Percentiles rank a stretch among this genome's conserved stretches.
These are phyloP conservation scores for Chaetorhynchus papuensis DNA, from an alignment of 2,113 vertebrate species.

Conservation along the genomic window DNA sequence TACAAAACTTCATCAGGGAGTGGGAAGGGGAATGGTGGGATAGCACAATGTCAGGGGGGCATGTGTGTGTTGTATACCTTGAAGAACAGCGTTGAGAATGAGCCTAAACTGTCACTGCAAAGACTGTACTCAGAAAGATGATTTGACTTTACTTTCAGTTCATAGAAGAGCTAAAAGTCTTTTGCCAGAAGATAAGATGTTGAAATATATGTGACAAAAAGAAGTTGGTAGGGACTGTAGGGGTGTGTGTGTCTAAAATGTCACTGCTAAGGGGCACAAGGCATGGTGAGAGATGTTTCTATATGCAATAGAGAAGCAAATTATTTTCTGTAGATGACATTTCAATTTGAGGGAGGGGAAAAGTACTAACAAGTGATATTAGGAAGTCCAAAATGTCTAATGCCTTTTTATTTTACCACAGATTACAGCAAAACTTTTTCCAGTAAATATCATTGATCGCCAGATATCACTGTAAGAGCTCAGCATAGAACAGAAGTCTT, in stretches of 20 bases:
- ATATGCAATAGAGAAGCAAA: background rate
- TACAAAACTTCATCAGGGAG: background rate
- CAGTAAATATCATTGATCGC: background rate
- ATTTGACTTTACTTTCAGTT: background rate
- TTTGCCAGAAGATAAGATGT: background rate
- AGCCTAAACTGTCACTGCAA: background rate
- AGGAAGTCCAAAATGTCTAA: background rate
- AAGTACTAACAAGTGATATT: background rate
- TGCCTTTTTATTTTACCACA: background rate
- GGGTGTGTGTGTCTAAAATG: background rate
- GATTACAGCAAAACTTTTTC: background rate
- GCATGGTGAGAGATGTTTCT: background rate
- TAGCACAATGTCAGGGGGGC: rapidly evolving
- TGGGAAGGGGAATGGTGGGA: background rate
- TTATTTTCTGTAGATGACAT: background rate
- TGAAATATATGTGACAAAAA: background rate
- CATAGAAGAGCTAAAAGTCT: background rate
- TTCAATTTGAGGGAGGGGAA: rapidly evolving
- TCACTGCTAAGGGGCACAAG: background rate
- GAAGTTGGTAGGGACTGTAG: background rate
- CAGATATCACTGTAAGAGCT: background rate
- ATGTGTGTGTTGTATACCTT: background rate
- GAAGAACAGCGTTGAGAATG: background rate
- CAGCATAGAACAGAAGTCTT: background rate
- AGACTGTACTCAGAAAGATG: background rate